Evolutionary conservation across 2,113 vertebrate genomes (phyloP).

Genomic region (Damaliscus lunatus): DNA sequence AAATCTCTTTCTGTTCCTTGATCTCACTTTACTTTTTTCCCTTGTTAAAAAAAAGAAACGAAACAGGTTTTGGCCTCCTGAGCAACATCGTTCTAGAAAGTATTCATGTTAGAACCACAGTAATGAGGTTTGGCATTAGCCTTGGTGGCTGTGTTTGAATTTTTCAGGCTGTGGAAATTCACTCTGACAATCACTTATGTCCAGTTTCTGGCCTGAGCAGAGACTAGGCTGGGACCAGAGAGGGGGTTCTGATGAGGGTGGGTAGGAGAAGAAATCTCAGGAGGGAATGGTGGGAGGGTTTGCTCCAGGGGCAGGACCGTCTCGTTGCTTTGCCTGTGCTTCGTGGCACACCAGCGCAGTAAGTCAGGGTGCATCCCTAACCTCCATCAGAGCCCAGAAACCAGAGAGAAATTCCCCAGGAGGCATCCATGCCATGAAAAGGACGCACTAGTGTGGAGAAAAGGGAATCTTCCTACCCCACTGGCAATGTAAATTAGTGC

Average conservation of each 20-base stretch:
- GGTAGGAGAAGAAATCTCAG: fast-evolving
- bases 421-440: fast-evolving
- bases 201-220: neutral
- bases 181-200: neutral
- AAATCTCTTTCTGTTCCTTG: neutral
- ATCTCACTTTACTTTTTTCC: neutral
- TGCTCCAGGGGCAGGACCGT: neutral
- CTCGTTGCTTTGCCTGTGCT: neutral
- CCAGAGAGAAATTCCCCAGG: neutral
- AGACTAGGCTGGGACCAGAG: neutral
- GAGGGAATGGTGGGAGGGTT: neutral
- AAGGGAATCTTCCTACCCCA: neutral
- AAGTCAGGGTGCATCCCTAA: neutral
- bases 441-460: neutral
- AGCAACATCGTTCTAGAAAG: neutral
- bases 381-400: fast-evolving
- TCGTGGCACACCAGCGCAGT: fast-evolving
- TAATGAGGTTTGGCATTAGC: neutral
- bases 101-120: neutral
- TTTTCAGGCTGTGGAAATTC: neutral
- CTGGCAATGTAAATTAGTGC: neutral
- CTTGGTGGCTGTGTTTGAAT: neutral
- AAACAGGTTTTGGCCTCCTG: neutral
- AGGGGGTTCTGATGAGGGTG: fast-evolving
- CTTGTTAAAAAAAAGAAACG: neutral